These are phyloP conservation scores for Vulpes ferrilata DNA, from an alignment of 2,113 vertebrate genomes.

Conservation along the genomic window DNA sequence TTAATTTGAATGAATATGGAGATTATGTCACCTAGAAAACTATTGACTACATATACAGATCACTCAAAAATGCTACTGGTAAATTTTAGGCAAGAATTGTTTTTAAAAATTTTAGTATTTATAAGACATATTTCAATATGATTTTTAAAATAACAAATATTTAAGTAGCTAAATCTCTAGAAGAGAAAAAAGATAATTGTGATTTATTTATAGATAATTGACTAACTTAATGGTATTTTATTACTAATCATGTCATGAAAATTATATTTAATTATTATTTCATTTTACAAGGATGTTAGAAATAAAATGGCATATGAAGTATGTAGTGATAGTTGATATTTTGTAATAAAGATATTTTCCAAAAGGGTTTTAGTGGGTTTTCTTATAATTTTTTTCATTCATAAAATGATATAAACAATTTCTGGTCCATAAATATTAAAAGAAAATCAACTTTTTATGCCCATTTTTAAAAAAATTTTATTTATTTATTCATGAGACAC, in stretches of 20 bases:
- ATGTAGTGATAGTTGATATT: not conserved
- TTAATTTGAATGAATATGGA: constrained; percentile 6
- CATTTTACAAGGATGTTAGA: not conserved
- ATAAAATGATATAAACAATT: not conserved
- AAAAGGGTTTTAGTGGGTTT: not conserved
- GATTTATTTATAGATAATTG: not conserved
- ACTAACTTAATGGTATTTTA: not conserved
- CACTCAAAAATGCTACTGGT: not conserved
- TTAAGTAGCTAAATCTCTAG: not conserved
- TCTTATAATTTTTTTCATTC: not conserved
- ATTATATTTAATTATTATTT: not conserved
- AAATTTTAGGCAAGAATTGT: not conserved
- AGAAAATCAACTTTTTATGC: not conserved
- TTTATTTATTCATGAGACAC: no score
- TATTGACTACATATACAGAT: not conserved
- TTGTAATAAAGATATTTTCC: not conserved
- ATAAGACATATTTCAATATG: not conserved
- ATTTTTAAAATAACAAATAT: not conserved
- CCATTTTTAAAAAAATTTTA: not conserved
- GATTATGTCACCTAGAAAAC: not conserved
- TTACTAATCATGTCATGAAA: not conserved
- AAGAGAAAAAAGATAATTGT: not conserved
- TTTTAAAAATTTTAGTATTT: not conserved
- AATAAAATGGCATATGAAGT: not conserved
- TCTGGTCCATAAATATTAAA: not conserved